Evolutionary conservation across 92 coral and sea anemone species (phyloP).

Genomic region (Zoanthus gigantus): DNA sequence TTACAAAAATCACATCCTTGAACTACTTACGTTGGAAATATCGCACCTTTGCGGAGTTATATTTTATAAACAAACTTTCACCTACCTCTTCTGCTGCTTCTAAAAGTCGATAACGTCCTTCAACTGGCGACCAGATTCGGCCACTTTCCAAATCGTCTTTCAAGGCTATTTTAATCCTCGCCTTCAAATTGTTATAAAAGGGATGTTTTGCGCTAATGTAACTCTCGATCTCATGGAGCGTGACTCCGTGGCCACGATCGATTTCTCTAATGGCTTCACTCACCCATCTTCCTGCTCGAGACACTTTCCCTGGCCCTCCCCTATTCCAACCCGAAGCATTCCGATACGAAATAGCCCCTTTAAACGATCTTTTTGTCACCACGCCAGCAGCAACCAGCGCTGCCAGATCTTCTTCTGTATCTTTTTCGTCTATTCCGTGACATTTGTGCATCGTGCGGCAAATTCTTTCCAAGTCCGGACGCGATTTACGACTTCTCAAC

Average conservation of each 20-base stretch:
- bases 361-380: constrained; percentile 94
- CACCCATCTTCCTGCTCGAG: constrained; percentile 96
- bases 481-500: constrained; percentile 97
- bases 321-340: constrained; percentile 93
- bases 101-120: constrained; percentile 89
- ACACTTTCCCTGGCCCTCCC: constrained; percentile 86
- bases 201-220: constrained; percentile 91
- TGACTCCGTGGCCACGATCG: constrained; percentile 94
- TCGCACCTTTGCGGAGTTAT: too few relatives aligned
- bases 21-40: neutral
- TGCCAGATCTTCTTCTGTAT: constrained; percentile 92
- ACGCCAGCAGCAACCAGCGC: constrained; percentile 90
- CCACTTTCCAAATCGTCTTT: constrained; percentile 95
- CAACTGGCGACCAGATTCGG: constrained; percentile 87
- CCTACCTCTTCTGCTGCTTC: constrained; percentile 88
- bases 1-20: neutral
- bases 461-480: constrained; percentile 98
- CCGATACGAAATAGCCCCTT: constrained; percentile 98
- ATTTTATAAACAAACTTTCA: neutral
- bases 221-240: constrained; percentile 88
- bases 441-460: constrained; percentile 99
- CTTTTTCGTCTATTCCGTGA: constrained; percentile 95
- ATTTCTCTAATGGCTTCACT: constrained; percentile 96
- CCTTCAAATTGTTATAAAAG: constrained; percentile 90
- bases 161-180: constrained; percentile 90